Base-by-base conservation (phyloP, 64 coral and sea anemone species). In the Porites lutea region DNA sequence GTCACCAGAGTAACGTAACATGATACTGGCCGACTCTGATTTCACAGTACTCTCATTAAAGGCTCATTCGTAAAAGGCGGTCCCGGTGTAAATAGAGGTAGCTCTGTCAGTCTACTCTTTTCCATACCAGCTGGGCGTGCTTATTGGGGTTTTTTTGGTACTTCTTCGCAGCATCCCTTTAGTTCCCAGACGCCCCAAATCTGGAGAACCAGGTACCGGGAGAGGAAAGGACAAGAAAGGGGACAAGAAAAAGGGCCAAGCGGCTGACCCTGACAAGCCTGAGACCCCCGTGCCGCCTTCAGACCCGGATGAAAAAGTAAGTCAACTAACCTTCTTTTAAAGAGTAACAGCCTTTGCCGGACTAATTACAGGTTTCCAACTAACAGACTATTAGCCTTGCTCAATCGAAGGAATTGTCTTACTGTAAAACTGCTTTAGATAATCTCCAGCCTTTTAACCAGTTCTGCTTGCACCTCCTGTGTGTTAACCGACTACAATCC, bases 141-240 rank as follows among this genome's bases (percentile, higher is more conserved):
- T 57, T 9, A 57, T 57, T 1, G 12, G 7, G 54, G 12, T 57
- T 57, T 57, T 19, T 58, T 3, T 48, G 27, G 27, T 79, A 50
- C 63, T 86, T 50, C 15, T 88, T 6, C 48, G 4, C 59, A 99
- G 97, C 12, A 99, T 99, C 21, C 97, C 97, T 19, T 92, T 99
- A 65, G 97, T 99, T 55, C 94, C 97, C 45, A 94, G 97, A 13
- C 94, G 97, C 52, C 97, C 97, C 45, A 99, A 99, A 71, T 99
- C 97, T n/a, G 94, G 94, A 44, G 97, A 99, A 11, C 65, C 88
- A 16, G 93, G 90, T 1, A 67, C 88, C 22, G 82, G 88, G 18
- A 96, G 93, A 74, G 97, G 92, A 65, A 99, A 95, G 79, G 97
- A 99, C 83, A 99, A 99, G 59, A 93, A 92, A 70, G 46, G 88